phyloP scores from a whole-genome alignment of 2,888 invertebrate species.

The Tinea pellionella region DNA sequence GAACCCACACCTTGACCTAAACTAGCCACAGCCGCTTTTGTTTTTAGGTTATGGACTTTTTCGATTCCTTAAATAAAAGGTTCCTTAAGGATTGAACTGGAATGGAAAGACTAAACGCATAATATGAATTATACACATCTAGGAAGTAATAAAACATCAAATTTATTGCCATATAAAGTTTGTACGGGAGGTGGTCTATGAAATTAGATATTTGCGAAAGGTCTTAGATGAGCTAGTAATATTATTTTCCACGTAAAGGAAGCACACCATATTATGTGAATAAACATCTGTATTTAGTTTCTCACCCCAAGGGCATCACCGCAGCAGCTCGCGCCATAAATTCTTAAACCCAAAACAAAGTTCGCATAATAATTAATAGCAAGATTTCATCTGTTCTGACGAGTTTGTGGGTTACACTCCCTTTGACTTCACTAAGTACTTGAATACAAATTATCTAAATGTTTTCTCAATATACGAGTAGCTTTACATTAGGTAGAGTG shows the following conservation, averaged over 20 bases:
- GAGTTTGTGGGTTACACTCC: neutral
- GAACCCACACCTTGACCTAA: no score
- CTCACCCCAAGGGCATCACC: neutral
- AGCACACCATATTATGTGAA: neutral
- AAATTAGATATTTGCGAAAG: neutral
- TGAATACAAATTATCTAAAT: neutral
- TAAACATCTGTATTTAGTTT: neutral
- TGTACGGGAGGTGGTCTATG: neutral
- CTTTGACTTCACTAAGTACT: neutral
- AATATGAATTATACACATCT: no score
- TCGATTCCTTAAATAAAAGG: no score
- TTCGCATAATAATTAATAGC: conserved; percentile 3
- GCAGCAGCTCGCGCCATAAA: conserved; percentile 1
- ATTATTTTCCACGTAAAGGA: neutral
- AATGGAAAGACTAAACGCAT: no score
- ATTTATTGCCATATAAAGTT: neutral
- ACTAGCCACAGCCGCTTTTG: no score
- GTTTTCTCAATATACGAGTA: no score
- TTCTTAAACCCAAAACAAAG: conserved; percentile 6
- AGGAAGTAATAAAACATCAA: neutral
- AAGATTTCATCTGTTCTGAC: neutral
- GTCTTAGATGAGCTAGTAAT: neutral
- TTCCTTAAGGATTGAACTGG: no score
- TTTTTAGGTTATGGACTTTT: no score
- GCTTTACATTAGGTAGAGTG: no score